These are phyloP conservation scores for Hirtodrosophila cameraria DNA, from an alignment of 2,888 invertebrate species.

Conservation along the genomic window DNA sequence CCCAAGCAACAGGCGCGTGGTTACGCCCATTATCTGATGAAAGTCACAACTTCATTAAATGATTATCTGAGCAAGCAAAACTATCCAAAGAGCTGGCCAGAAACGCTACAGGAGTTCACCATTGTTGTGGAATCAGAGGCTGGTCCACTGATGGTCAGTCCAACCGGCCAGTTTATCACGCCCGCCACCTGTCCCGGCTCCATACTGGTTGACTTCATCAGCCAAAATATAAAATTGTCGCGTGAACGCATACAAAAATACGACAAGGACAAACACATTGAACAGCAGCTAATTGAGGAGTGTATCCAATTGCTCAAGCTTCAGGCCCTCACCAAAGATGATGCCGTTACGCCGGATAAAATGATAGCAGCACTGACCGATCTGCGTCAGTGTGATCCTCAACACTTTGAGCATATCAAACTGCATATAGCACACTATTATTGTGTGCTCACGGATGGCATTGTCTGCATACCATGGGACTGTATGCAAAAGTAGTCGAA, in stretches of 20 bases:
- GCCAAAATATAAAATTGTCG: conserved; percentile 91
- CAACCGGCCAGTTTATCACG: conserved; percentile 96
- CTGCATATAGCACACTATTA: conserved; percentile 95
- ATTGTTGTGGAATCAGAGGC: conserved; percentile 89
- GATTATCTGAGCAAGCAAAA: conserved; percentile 88
- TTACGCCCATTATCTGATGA: conserved; percentile 93
- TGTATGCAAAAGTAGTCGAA: conserved; percentile 83
- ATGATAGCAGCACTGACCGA: conserved; percentile 94
- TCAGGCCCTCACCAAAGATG: conserved; percentile 92
- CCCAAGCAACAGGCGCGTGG: conserved; percentile 94
- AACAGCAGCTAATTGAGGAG: conserved; percentile 89
- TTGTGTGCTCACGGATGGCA: conserved; percentile 95
- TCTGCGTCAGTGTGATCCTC: conserved; percentile 85
- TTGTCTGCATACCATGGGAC: conserved; percentile 97
- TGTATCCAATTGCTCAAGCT: conserved; percentile 89
- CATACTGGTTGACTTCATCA: conserved; percentile 92
- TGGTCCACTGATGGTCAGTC: conserved; percentile 96
- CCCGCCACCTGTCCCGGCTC: conserved; percentile 96
- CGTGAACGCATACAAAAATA: conserved; percentile 86
- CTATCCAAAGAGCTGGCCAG: conserved; percentile 90
- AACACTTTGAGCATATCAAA: conserved; percentile 87
- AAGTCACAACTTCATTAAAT: conserved; percentile 93
- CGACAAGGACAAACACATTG: conserved; percentile 91
- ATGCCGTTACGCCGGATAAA: conserved; percentile 93
- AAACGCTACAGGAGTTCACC: conserved; percentile 89